phyloP scores from a whole-genome alignment of 2,797 vertebrate genomes.

The Philypnodon macrostomus region DNA sequence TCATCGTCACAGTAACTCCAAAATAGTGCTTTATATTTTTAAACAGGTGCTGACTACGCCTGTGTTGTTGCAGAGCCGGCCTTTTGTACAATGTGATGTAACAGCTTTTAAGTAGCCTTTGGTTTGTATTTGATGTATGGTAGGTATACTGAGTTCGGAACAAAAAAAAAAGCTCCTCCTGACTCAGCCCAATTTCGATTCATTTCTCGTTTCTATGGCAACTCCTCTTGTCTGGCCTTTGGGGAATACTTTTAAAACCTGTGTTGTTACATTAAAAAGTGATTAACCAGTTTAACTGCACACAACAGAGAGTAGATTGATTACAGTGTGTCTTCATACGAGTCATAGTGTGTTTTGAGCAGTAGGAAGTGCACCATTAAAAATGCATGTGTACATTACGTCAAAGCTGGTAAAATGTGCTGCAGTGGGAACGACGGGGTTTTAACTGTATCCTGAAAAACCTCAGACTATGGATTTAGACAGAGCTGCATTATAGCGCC shows the following conservation, averaged over 20 bases:
- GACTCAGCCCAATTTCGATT: slow-evolving; percentile 33
- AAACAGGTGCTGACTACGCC: slow-evolving; percentile 24
- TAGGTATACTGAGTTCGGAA: slow-evolving; percentile 6
- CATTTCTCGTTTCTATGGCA: slow-evolving; percentile 34
- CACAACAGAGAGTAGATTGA: neutral
- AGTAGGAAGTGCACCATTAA: slow-evolving; percentile 53
- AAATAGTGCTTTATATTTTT: slow-evolving; percentile 9
- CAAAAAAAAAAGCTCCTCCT: slow-evolving; percentile 29
- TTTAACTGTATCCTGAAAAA: slow-evolving; percentile 34
- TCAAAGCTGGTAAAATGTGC: slow-evolving; percentile 58
- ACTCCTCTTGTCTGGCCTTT: slow-evolving; percentile 11
- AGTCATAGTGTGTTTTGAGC: slow-evolving; percentile 22
- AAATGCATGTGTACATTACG: slow-evolving; percentile 59
- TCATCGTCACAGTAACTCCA: no score
- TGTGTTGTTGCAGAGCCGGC: slow-evolving; percentile 1
- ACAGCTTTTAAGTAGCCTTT: slow-evolving; percentile 32
- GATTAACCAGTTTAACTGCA: slow-evolving; percentile 12
- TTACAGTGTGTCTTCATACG: neutral
- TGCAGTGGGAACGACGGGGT: slow-evolving; percentile 43
- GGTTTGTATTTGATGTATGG: slow-evolving; percentile 2
- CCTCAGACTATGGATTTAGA: neutral
- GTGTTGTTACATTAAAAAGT: neutral
- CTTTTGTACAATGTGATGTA: slow-evolving; percentile 24
- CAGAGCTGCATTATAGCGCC: neutral
- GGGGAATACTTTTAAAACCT: slow-evolving; percentile 25